Percentiles rank a stretch among this genome's conserved stretches.
phyloP scores from a whole-genome alignment of 2,797 vertebrate genomes.

The Sebastes hubbsi region DNA sequence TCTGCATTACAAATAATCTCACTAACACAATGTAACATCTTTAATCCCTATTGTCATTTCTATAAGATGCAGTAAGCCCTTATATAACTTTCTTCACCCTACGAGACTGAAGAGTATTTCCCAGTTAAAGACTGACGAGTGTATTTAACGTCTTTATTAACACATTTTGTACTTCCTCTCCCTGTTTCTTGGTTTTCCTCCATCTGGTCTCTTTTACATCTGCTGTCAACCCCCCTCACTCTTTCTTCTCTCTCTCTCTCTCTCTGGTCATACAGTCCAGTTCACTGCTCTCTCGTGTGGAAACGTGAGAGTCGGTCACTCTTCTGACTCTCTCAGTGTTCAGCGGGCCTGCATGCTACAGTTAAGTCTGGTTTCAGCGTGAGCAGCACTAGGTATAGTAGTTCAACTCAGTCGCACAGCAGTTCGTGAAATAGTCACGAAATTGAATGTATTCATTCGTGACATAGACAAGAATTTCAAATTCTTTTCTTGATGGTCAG shows the following conservation, averaged over 20 bases:
- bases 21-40: neutral
- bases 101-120: neutral
- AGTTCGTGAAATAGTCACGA: too few relatives aligned
- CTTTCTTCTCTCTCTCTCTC: neutral
- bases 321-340: conserved; percentile 15
- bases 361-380: neutral
- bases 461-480: too few relatives aligned
- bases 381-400: neutral
- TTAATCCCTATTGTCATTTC: neutral
- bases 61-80: neutral
- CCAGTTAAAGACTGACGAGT: neutral
- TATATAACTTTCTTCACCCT: neutral
- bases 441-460: too few relatives aligned
- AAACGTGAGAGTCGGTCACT: conserved; percentile 46
- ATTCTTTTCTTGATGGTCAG: too few relatives aligned
- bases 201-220: conserved; percentile 45
- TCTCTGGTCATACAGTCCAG: conserved; percentile 26
- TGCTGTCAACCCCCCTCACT: neutral
- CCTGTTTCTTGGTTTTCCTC: conserved; percentile 17
- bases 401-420: too few relatives aligned
- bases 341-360: conserved; percentile 12
- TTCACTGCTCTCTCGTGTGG: conserved; percentile 53
- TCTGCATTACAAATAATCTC: neutral
- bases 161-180: neutral
- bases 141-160: conserved; percentile 16